Evolutionary conservation across 2,113 vertebrate genomes (phyloP).

Genomic region (Mobula birostris): DNA sequence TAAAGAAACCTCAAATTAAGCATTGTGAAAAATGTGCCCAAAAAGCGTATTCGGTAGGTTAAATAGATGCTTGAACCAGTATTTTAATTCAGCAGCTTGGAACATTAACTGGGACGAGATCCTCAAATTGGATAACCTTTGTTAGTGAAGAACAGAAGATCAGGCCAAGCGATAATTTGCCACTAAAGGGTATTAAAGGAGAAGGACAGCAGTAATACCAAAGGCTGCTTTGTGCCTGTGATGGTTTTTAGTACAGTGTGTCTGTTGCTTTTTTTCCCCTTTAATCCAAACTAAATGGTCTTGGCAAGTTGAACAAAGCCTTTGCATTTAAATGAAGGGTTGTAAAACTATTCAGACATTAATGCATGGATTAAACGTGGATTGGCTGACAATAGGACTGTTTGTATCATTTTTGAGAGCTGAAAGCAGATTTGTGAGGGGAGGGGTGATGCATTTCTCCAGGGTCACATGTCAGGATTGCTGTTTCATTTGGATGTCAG

Average conservation of each 20-base stretch:
- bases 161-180: conserved; percentile 37
- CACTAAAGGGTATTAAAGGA: conserved; percentile 36
- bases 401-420: conserved; percentile 46
- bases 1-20: conserved; percentile 34
- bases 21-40: conserved; percentile 27
- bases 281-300: conserved; percentile 49
- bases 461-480: conserved; percentile 32
- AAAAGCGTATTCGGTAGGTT: conserved; percentile 18
- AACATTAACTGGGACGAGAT: conserved; percentile 35
- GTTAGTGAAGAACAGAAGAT: conserved; percentile 35
- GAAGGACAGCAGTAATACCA: conserved; percentile 35
- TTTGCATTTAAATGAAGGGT: conserved; percentile 52
- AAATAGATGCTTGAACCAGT: conserved; percentile 36
- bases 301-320: conserved; percentile 52
- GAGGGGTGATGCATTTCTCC: conserved; percentile 34
- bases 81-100: conserved; percentile 37
- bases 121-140: conserved; percentile 38
- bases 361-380: conserved; percentile 40
- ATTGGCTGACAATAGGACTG: conserved; percentile 45
- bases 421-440: conserved; percentile 41
- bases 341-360: conserved; percentile 50
- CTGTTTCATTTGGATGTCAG: background rate
- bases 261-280: conserved; percentile 43
- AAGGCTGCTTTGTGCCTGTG: conserved; percentile 34
- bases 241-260: conserved; percentile 35